Evolutionary conservation across 2,113 vertebrate genomes (phyloP).

Genomic region (Galemys pyrenaicus): DNA sequence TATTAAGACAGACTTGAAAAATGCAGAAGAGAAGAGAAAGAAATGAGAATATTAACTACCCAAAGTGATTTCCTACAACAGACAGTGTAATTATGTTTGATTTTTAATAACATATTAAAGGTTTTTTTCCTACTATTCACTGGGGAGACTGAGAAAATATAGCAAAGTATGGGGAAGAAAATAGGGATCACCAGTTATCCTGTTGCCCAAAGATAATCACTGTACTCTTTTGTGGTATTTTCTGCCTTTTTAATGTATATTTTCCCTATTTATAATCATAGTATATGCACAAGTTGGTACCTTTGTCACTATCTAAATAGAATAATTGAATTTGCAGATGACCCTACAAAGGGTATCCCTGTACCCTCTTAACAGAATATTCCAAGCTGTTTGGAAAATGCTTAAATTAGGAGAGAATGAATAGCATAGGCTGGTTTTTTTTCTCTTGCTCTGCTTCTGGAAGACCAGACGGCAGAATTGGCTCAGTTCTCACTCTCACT

Average conservation of each 20-base stretch:
- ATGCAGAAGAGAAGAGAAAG: neutral
- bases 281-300: neutral
- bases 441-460: constrained; percentile 38
- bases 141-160: constrained; percentile 8
- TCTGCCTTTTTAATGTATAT: neutral
- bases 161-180: neutral
- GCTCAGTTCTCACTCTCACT: neutral
- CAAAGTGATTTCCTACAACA: neutral
- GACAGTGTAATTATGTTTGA: neutral
- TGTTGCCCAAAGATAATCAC: neutral
- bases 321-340: neutral
- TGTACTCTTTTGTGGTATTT: neutral
- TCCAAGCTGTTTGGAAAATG: neutral
- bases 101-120: neutral
- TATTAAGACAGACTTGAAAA: neutral
- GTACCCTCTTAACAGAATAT: neutral
- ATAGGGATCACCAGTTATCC: neutral
- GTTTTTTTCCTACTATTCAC: neutral
- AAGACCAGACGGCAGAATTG: neutral
- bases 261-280: neutral
- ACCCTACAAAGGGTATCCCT: neutral
- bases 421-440: neutral
- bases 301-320: neutral
- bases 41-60: neutral
- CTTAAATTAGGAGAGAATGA: neutral